Percentiles rank a stretch among this genome's conserved stretches.
These are phyloP conservation scores for Acipenser transmontanus DNA, from an alignment of 2,797 vertebrate genomes.

Conservation along the genomic window DNA sequence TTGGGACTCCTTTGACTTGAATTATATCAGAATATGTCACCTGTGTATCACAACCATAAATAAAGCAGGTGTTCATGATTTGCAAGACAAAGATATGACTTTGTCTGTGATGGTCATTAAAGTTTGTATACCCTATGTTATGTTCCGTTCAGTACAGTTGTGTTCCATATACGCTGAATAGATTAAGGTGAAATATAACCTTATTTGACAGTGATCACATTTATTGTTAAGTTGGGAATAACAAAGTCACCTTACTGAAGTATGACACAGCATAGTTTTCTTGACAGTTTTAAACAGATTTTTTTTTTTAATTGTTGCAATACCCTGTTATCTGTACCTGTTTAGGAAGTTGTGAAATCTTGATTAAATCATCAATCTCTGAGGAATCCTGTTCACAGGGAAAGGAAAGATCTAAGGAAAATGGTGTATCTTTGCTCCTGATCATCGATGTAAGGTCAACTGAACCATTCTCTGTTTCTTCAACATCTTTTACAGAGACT, in stretches of 20 bases:
- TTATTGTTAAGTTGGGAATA: no score
- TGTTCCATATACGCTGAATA: no score
- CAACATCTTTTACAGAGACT: neutral
- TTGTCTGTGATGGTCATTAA: no score
- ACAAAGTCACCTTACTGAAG: no score
- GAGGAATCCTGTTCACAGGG: neutral
- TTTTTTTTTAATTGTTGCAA: neutral
- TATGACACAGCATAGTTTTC: no score
- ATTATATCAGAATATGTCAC: conserved; percentile 29
- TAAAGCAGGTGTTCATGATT: neutral
- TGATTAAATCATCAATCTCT: neutral
- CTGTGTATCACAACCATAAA: conserved; percentile 26
- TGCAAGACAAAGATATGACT: no score
- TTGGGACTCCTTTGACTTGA: conserved; percentile 32
- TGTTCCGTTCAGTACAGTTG: no score
- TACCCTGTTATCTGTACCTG: neutral
- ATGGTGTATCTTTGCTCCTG: neutral
- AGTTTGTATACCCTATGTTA: no score
- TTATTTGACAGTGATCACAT: no score
- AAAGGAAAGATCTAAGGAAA: neutral
- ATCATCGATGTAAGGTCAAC: neutral
- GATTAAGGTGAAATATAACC: no score
- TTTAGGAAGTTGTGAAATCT: neutral
- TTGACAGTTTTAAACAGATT: neutral
- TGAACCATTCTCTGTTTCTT: neutral